phyloP scores from a whole-genome alignment of 2,113 vertebrate species.

The Agelaius phoeniceus region DNA sequence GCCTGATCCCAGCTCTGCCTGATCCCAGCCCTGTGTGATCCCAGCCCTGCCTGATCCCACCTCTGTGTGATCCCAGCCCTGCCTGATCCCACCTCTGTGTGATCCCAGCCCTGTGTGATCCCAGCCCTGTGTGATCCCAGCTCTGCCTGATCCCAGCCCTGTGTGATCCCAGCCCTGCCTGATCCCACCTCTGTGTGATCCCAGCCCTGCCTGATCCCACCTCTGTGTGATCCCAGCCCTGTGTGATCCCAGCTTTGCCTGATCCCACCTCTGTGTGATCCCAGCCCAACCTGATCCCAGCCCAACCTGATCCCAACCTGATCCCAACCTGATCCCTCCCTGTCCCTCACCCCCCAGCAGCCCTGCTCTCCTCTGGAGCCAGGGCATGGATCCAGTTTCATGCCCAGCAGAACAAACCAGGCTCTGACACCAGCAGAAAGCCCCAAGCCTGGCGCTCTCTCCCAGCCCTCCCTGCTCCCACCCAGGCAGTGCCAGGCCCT shows the following conservation, averaged over 20 bases:
- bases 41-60: rapidly evolving
- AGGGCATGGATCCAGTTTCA: background rate
- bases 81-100: rapidly evolving
- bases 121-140: rapidly evolving
- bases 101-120: rapidly evolving
- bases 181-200: rapidly evolving
- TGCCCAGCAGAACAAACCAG: background rate
- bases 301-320: rapidly evolving
- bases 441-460: background rate
- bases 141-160: rapidly evolving
- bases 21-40: background rate
- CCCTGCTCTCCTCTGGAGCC: rapidly evolving
- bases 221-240: rapidly evolving
- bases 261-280: too few species aligned
- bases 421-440: rapidly evolving
- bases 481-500: rapidly evolving
- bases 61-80: rapidly evolving
- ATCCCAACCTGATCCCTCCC: background rate
- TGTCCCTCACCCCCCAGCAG: background rate
- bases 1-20: rapidly evolving
- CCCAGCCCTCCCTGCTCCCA: background rate
- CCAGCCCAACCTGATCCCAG: background rate
- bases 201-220: rapidly evolving
- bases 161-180: background rate
- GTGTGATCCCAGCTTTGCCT: rapidly evolving